A percentile compares a stretch with the other conserved stretches of the same genome.
Evolutionary conservation across 2,888 invertebrate genomes (phyloP).

Genomic region (Macrosoma leucophasiata): DNA sequence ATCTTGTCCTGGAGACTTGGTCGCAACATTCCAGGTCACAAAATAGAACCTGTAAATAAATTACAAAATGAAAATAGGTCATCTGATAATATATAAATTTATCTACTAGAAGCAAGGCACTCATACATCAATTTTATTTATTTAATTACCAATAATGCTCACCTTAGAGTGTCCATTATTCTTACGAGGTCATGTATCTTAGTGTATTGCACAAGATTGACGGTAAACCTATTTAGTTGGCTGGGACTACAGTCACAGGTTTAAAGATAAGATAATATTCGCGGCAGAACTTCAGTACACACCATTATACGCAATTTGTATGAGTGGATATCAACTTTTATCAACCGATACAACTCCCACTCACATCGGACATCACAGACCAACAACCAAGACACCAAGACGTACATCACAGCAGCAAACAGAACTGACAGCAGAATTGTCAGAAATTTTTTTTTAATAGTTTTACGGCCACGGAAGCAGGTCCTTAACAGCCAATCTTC

Average conservation of each 20-base stretch:
- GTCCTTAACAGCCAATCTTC: too few species aligned
- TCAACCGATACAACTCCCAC: too few species aligned
- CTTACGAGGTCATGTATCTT: conserved; percentile 3
- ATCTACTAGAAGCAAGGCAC: not conserved
- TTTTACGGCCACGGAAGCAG: too few species aligned
- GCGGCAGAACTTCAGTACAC: too few species aligned
- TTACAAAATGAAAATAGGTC: too few species aligned
- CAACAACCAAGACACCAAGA: conserved; percentile 8
- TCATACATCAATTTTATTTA: not conserved
- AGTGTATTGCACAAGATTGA: conserved; percentile 2
- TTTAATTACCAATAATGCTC: conserved; percentile 12
- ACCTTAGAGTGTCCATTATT: conserved; percentile 29
- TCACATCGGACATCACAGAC: not conserved
- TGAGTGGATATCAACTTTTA: too few species aligned
- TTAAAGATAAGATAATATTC: conserved; percentile 16
- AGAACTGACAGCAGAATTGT: too few species aligned
- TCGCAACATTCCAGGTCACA: conserved; percentile 94
- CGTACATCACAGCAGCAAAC: conserved; percentile 8
- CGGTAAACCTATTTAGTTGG: too few species aligned
- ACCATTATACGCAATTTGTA: too few species aligned
- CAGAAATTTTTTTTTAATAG: too few species aligned
- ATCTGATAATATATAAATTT: not conserved
- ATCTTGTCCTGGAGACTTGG: conserved; percentile 83
- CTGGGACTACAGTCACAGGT: too few species aligned
- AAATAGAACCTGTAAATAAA: conserved; percentile 81